phyloP scores from a whole-genome alignment of 2,113 vertebrate species.

The Phylloscopus whistleri region DNA sequence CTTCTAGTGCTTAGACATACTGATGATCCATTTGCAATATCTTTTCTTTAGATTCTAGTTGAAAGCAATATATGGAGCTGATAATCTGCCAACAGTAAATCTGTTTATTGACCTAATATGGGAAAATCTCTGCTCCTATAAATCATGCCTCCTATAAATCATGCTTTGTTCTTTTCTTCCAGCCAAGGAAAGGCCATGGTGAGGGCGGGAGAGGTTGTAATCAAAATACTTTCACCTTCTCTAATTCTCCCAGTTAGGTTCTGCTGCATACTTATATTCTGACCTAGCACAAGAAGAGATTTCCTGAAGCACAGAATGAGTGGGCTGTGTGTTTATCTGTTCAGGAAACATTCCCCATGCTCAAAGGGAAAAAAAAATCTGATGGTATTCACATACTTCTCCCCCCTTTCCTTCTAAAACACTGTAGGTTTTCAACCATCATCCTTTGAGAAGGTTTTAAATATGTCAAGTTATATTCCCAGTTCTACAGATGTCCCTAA shows the following conservation, averaged over 20 bases:
- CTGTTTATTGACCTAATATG: not conserved
- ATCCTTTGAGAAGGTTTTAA: not conserved
- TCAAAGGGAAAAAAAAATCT: not conserved
- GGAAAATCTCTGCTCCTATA: not conserved
- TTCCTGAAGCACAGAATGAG: not conserved
- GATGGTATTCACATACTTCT: not conserved
- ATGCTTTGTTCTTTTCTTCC: not conserved
- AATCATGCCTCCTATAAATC: not conserved
- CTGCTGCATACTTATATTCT: not conserved
- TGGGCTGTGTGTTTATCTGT: not conserved
- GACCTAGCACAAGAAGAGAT: not conserved
- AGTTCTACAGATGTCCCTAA: not conserved
- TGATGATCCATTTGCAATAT: not conserved
- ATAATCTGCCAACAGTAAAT: not conserved
- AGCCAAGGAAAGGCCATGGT: not conserved
- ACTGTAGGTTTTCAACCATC: constrained; percentile 2
- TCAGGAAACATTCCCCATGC: not conserved
- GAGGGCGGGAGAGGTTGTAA: not conserved
- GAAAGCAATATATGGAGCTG: not conserved
- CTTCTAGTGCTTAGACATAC: not conserved
- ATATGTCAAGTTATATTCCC: not conserved
- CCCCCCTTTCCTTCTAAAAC: not conserved
- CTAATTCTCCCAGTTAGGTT: not conserved
- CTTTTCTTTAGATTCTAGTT: not conserved
- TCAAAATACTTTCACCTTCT: not conserved